Percentiles rank a stretch among this genome's conserved stretches.
Evolutionary conservation across 2,888 invertebrate genomes (phyloP).

Genomic region (Ditula angustiorana): DNA sequence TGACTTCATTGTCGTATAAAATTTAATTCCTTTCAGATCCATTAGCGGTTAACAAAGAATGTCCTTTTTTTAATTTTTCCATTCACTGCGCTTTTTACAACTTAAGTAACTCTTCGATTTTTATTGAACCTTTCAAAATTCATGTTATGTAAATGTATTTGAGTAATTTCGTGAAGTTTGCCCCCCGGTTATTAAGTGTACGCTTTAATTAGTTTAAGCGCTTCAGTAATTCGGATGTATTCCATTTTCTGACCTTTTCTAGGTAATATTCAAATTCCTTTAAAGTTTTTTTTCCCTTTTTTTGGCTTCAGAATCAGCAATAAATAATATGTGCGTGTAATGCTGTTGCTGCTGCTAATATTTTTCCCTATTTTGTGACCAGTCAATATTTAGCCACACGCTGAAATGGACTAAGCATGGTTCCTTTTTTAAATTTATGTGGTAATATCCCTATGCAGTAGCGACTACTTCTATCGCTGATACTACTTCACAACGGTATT

Average conservation of each 20-base stretch:
- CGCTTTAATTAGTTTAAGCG: neutral
- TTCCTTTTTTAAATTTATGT: too few species aligned
- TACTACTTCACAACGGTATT: too few species aligned
- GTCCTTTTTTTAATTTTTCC: constrained; percentile 25
- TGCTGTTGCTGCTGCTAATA: too few species aligned
- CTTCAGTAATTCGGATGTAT: neutral
- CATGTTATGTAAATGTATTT: constrained; percentile 35
- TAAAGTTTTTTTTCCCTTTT: too few species aligned
- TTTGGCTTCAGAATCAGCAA: too few species aligned
- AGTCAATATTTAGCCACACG: too few species aligned
- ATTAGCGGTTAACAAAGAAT: constrained; percentile 16
- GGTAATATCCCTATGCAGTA: too few species aligned
- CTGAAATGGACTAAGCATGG: too few species aligned
- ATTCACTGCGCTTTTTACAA: constrained; percentile 22
- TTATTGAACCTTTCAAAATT: constrained; percentile 20
- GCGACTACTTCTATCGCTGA: too few species aligned
- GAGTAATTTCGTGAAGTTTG: constrained; percentile 25
- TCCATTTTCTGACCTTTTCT: neutral
- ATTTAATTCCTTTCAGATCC: constrained; percentile 1
- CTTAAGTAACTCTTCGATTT: constrained; percentile 22
- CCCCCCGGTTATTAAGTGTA: constrained; percentile 12
- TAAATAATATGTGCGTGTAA: too few species aligned
- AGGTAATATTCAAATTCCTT: neutral
- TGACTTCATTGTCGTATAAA: constrained; percentile 16
- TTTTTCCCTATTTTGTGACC: too few species aligned